Conservation (phyloP, 2,113 vertebrate species). For the Egretta garzetta region DNA sequence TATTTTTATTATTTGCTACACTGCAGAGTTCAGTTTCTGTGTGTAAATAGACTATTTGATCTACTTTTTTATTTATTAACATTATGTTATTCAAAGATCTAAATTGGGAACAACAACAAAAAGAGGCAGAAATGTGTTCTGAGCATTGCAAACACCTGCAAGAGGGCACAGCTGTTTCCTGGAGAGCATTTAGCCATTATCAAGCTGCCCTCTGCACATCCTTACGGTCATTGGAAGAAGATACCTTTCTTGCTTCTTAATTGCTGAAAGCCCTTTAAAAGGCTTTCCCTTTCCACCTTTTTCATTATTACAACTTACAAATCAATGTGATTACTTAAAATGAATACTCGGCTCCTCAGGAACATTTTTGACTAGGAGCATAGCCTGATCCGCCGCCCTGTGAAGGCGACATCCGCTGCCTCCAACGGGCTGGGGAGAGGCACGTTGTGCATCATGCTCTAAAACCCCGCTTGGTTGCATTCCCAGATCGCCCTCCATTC, state of each 20-base stretch:
- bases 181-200: not conserved
- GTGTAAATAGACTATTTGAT: not conserved
- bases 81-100: not conserved
- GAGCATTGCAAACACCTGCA: not conserved
- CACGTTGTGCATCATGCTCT: not conserved
- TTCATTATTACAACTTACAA: not conserved
- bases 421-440: not conserved
- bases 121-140: not conserved
- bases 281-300: not conserved
- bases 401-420: not conserved
- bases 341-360: not conserved
- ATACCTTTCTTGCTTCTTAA: not conserved
- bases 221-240: not conserved
- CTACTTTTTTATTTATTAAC: not conserved
- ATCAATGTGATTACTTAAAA: not conserved
- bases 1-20: not conserved
- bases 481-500: constrained; percentile 11
- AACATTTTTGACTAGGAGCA: fast-evolving
- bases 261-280: constrained; percentile 7
- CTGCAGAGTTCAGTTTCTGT: not conserved
- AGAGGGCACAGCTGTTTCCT: not conserved
- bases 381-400: not conserved
- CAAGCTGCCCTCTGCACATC: not conserved
- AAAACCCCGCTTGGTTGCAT: not conserved
- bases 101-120: not conserved